phyloP scores from a whole-genome alignment of 1,140 invertebrate genomes.

The Augochlora pura region DNA sequence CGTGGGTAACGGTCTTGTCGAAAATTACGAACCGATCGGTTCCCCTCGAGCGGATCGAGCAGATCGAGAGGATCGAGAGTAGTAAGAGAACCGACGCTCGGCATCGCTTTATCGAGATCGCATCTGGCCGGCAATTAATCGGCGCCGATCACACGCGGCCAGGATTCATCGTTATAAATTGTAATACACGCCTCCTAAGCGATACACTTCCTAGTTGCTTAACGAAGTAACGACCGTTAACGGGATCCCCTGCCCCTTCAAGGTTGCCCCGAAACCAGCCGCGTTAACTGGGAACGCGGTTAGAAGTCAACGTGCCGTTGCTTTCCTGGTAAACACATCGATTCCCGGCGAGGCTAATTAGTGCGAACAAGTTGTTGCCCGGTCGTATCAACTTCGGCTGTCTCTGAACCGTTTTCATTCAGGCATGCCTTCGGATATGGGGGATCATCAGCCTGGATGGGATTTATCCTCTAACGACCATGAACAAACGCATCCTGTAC shows the following conservation, averaged over 20 bases:
- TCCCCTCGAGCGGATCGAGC: slow-evolving; percentile 17
- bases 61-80: background rate
- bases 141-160: slow-evolving; percentile 45
- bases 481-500: background rate
- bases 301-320: slow-evolving; percentile 25
- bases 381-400: background rate
- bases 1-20: slow-evolving; percentile 49
- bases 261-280: slow-evolving; percentile 42
- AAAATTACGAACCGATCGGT: slow-evolving; percentile 50
- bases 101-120: slow-evolving; percentile 47
- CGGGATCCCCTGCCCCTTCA: slow-evolving; percentile 45
- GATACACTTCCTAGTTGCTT: slow-evolving; percentile 56
- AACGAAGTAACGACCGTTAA: slow-evolving; percentile 57
- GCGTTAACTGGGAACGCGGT: slow-evolving; percentile 13
- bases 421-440: background rate
- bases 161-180: slow-evolving; percentile 50
- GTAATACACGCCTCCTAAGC: slow-evolving; percentile 60
- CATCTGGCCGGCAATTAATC: slow-evolving; percentile 60
- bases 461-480: background rate
- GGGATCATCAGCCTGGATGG: background rate
- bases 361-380: slow-evolving; percentile 5
- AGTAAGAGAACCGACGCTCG: background rate
- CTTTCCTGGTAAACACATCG: slow-evolving; percentile 28
- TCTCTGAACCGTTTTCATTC: background rate
- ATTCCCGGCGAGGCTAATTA: slow-evolving; percentile 23